Evolutionary conservation across 2,113 vertebrate species (phyloP).

Genomic region (Synchiropus splendidus): DNA sequence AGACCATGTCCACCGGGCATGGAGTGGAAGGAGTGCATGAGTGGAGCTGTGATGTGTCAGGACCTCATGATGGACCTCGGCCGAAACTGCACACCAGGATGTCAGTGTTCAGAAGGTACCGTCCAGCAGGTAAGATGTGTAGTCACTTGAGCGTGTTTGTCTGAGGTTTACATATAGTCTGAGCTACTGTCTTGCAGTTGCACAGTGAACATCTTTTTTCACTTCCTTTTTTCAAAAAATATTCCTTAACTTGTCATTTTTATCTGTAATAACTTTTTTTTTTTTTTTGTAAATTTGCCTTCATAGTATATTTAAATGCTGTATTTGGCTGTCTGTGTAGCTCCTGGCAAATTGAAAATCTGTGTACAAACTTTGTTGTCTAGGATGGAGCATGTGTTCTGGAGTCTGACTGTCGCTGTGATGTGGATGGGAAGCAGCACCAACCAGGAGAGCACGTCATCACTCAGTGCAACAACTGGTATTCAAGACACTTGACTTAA

Average conservation of each 20-base stretch:
- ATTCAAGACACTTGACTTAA: not conserved
- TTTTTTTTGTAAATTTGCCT: too few species aligned
- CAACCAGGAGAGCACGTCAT: constrained; percentile 55
- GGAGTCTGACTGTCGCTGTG: constrained; percentile 65
- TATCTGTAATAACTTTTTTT: too few species aligned
- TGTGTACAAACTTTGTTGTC: too few species aligned
- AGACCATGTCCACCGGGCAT: constrained; percentile 65
- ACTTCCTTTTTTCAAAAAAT: too few species aligned
- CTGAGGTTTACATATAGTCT: too few species aligned
- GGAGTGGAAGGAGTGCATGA: constrained; percentile 68
- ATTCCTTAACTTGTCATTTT: too few species aligned
- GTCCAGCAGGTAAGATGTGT: constrained; percentile 72
- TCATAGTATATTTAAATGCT: too few species aligned
- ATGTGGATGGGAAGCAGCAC: constrained; percentile 57
- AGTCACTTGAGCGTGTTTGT: too few species aligned
- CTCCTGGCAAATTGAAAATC: too few species aligned
- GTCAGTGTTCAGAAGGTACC: constrained; percentile 65
- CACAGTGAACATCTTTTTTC: too few species aligned
- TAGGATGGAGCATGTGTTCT: constrained; percentile 67
- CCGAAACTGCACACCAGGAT: constrained; percentile 69
- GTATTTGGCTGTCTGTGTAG: too few species aligned
- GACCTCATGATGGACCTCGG: constrained; percentile 51
- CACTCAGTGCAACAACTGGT: constrained; percentile 80
- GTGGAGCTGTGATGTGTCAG: constrained; percentile 62
- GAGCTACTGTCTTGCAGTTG: too few species aligned